Conservation (phyloP, 2,797 vertebrate species). For the Xenops minutus region DNA sequence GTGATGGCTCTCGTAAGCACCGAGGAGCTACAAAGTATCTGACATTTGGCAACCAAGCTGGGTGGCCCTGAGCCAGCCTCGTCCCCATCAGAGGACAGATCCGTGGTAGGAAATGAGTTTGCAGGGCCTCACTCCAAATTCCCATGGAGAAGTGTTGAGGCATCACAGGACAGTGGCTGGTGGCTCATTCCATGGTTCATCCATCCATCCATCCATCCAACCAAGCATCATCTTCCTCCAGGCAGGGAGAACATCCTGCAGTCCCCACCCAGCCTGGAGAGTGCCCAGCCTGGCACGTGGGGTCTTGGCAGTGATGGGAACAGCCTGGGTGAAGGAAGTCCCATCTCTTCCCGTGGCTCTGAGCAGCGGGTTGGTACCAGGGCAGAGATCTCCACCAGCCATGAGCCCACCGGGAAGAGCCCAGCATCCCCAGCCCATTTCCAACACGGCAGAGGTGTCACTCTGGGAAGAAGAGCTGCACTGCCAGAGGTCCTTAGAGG, state of each 20-base stretch:
- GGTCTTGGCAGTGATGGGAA: neutral
- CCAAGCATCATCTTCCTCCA: neutral
- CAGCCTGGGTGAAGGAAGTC: accelerated
- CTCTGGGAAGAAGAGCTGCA: neutral
- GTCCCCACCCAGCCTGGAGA: neutral
- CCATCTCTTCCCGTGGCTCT: neutral
- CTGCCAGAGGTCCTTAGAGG: neutral
- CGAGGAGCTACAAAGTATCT: neutral
- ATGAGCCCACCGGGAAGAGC: accelerated
- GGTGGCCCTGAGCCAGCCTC: neutral
- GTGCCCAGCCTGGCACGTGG: accelerated
- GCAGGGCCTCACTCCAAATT: neutral
- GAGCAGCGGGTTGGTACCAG: neutral
- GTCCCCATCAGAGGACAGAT: neutral
- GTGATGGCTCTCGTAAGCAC: accelerated
- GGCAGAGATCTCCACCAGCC: neutral
- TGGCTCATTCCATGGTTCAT: neutral
- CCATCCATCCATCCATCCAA: neutral
- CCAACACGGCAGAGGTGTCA: accelerated
- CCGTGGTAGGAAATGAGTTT: neutral
- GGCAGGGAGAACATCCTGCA: neutral
- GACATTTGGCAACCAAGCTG: neutral
- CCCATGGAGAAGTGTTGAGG: neutral
- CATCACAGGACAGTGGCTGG: neutral
- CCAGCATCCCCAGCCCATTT: accelerated